Evolutionary conservation across 92 coral and sea anemone genomes (phyloP).

Genomic region (Porites cylindrica): DNA sequence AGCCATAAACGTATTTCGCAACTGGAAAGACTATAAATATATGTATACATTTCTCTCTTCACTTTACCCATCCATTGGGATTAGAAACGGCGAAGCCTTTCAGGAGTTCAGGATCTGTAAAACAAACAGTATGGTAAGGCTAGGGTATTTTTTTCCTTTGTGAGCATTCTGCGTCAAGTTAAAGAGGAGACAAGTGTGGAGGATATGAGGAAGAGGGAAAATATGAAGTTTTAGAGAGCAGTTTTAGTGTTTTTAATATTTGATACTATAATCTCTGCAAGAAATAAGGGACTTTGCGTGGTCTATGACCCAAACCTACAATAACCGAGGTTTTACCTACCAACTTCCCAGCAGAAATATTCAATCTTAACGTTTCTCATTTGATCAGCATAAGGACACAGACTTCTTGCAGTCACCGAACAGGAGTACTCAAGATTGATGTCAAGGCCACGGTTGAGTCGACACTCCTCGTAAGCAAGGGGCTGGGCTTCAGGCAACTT

Average conservation of each 20-base stretch:
- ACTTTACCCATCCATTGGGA: slow-evolving; percentile 14
- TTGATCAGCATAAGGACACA: slow-evolving; percentile 41
- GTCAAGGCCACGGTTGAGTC: slow-evolving; percentile 21
- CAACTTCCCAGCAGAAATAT: slow-evolving; percentile 50
- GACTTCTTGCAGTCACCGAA: neutral
- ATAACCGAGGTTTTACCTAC: neutral
- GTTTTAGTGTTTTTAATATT: too few species aligned
- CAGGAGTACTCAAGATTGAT: slow-evolving; percentile 19
- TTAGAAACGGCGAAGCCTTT: neutral
- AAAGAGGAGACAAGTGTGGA: too few species aligned
- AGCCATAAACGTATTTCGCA: too few species aligned
- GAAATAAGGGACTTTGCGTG: too few species aligned
- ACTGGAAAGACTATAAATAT: neutral
- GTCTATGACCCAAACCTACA: neutral
- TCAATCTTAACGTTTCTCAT: slow-evolving; percentile 33
- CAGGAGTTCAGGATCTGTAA: slow-evolving; percentile 31
- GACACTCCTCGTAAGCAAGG: slow-evolving; percentile 20
- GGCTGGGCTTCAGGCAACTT: slow-evolving; percentile 15
- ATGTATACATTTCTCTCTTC: neutral
- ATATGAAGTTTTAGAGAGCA: too few species aligned
- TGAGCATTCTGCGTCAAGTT: too few species aligned
- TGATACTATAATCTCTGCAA: too few species aligned
- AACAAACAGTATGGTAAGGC: neutral
- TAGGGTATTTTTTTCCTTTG: neutral
- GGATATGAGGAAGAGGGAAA: too few species aligned